Percentiles rank a stretch among this genome's conserved stretches.
These are phyloP conservation scores for Beris chalybata DNA, from an alignment of 2,888 invertebrate genomes.

Conservation along the genomic window DNA sequence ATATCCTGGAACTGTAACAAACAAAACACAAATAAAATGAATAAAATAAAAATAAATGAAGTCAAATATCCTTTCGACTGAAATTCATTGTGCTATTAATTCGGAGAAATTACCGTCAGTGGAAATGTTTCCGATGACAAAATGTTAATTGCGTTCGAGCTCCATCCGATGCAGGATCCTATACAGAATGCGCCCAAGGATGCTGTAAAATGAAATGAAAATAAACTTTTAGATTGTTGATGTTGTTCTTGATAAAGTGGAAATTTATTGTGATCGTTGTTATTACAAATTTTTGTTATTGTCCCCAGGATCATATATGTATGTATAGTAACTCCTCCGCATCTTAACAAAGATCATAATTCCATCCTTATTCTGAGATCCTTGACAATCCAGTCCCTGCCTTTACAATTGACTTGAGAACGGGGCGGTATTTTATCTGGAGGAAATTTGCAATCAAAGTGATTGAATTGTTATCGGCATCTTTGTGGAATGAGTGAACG, in stretches of 20 bases:
- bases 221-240: slow-evolving; percentile 2
- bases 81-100: neutral
- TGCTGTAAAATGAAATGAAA: slow-evolving; percentile 23
- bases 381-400: slow-evolving; percentile 8
- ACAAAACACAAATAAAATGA: neutral
- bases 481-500: slow-evolving; percentile 2
- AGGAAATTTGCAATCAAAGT: slow-evolving; percentile 26
- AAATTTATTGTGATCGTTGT: too few relatives aligned
- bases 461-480: slow-evolving; percentile 28
- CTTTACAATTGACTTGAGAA: neutral
- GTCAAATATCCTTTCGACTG: neutral
- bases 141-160: slow-evolving; percentile 35
- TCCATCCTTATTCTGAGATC: neutral
- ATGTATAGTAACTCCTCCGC: too few relatives aligned
- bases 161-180: slow-evolving; percentile 37
- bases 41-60: slow-evolving; percentile 2
- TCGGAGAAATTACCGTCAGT: slow-evolving; percentile 25
- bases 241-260: too few relatives aligned
- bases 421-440: slow-evolving; percentile 13
- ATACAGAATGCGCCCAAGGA: slow-evolving; percentile 35
- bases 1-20: slow-evolving; percentile 31
- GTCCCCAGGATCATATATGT: too few relatives aligned
- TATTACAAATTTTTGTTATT: too few relatives aligned
- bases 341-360: neutral
- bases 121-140: slow-evolving; percentile 32